These are phyloP conservation scores for Apodemia zela DNA, from an alignment of 2,888 invertebrate genomes.

Conservation along the genomic window DNA sequence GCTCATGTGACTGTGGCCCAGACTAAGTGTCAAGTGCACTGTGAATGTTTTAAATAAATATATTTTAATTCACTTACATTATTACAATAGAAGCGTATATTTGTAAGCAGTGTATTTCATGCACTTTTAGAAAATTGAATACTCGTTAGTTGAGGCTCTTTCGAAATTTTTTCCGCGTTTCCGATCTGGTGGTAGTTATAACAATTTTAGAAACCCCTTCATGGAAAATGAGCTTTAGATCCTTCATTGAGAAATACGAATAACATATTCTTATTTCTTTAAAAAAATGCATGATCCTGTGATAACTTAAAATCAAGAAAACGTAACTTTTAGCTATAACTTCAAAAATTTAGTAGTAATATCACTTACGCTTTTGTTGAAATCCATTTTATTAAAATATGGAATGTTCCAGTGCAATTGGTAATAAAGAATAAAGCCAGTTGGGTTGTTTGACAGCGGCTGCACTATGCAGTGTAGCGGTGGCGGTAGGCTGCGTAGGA, in stretches of 20 bases:
- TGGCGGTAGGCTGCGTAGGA: conserved; percentile 47
- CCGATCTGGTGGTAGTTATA: background rate
- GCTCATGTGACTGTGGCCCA: conserved; percentile 44
- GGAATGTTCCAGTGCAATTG: conserved; percentile 30
- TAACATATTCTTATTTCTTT: too few relatives aligned
- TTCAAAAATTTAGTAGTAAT: too few relatives aligned
- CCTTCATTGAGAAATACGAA: too few relatives aligned
- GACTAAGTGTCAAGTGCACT: conserved; percentile 25
- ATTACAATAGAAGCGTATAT: background rate
- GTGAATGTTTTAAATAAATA: conserved; percentile 21
- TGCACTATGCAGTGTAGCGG: conserved; percentile 43
- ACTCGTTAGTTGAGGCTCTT: background rate
- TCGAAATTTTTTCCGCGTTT: background rate
- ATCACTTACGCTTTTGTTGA: too few relatives aligned
- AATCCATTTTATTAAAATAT: too few relatives aligned
- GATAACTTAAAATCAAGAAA: too few relatives aligned
- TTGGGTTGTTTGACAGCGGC: conserved; percentile 35
- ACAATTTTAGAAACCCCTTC: too few relatives aligned
- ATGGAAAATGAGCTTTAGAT: too few relatives aligned
- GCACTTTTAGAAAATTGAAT: background rate
- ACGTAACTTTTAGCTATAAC: too few relatives aligned
- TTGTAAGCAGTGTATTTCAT: too few relatives aligned
- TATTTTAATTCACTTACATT: too few relatives aligned
- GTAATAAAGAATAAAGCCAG: conserved; percentile 30
- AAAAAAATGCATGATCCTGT: too few relatives aligned